These are phyloP conservation scores for Cordilura impudica DNA, from an alignment of 2,888 invertebrate species.

Conservation along the genomic window DNA sequence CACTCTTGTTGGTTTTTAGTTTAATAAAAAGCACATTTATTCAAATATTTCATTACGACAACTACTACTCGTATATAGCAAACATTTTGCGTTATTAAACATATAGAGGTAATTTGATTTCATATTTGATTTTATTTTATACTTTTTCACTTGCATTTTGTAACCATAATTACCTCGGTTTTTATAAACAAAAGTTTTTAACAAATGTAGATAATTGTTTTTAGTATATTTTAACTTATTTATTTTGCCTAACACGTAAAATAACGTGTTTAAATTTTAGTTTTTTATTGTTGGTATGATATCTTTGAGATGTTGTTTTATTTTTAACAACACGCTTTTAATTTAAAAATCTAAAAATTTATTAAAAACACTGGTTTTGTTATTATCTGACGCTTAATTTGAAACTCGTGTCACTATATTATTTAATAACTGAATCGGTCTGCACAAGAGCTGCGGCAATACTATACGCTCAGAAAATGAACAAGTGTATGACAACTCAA, in stretches of 20 bases:
- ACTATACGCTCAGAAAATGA: constrained; percentile 35
- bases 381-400: background rate
- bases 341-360: background rate
- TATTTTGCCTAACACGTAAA: background rate
- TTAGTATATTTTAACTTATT: background rate
- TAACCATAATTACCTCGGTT: too few relatives aligned
- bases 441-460: constrained; percentile 46
- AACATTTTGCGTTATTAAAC: too few relatives aligned
- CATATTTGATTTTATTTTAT: background rate
- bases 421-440: constrained; percentile 36
- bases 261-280: constrained; percentile 18
- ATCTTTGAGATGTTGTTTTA: background rate
- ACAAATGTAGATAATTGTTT: background rate
- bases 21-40: too few relatives aligned
- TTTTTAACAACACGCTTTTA: background rate
- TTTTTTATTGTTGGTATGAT: background rate
- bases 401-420: constrained; percentile 29
- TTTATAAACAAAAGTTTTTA: too few relatives aligned
- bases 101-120: too few relatives aligned
- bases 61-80: too few relatives aligned
- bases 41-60: too few relatives aligned
- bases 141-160: too few relatives aligned
- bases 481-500: constrained; percentile 3
- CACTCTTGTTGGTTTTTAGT: too few relatives aligned
- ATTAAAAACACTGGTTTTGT: constrained; percentile 20